phyloP scores from a whole-genome alignment of 2,797 vertebrate species.

The Lateolabrax maculatus region DNA sequence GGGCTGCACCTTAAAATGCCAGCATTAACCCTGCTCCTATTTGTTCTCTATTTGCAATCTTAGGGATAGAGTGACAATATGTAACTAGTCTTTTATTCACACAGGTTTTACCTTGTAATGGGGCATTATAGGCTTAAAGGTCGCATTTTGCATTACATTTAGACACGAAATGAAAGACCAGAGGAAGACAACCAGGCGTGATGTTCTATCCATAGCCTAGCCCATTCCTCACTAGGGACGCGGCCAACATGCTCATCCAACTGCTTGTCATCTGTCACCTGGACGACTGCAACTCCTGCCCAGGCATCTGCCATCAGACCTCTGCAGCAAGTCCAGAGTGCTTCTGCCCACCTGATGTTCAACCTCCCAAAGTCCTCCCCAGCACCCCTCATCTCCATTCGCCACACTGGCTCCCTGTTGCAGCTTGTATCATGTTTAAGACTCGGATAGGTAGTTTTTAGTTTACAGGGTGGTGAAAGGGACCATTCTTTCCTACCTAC shows the following conservation, averaged over 20 bases:
- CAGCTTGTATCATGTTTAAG: not conserved
- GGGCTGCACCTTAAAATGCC: not conserved
- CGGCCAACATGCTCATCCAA: too few relatives aligned
- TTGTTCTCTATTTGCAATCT: not conserved
- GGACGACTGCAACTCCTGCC: not conserved
- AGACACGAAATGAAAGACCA: not conserved
- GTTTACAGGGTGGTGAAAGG: not conserved
- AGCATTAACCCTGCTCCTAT: not conserved
- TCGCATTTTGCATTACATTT: too few relatives aligned
- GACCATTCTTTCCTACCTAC: not conserved
- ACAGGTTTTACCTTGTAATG: not conserved
- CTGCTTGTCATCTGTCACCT: not conserved
- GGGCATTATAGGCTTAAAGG: not conserved
- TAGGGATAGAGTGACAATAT: not conserved
- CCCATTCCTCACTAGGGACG: not conserved
- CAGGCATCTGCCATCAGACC: not conserved
- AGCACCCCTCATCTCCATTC: not conserved
- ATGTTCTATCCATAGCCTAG: too few relatives aligned
- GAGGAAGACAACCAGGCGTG: not conserved
- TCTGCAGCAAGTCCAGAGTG: not conserved
- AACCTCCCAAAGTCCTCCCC: not conserved
- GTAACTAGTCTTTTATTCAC: not conserved
- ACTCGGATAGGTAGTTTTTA: too few relatives aligned
- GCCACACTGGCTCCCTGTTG: not conserved
- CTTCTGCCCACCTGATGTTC: not conserved